Evolutionary conservation across 1,140 invertebrate genomes (phyloP), one percentile per base, ranked within the genome.

Genomic region (Chironomus striatipennis): DNA sequence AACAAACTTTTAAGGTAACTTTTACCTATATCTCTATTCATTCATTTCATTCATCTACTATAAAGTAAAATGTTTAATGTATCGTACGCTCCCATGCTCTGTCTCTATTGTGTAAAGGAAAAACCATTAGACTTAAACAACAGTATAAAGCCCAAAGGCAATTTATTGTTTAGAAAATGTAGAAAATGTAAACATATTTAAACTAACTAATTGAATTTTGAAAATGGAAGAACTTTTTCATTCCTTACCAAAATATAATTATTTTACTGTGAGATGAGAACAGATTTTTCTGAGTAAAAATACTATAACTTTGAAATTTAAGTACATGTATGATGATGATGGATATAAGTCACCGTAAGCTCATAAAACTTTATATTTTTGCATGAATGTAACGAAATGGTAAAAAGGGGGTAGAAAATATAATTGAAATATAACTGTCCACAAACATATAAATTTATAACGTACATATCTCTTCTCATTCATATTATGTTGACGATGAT

Each of bases 171-270:
- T 70, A 20, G 65, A 57, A 57, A 57, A 57, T 57, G 47, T 57
- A 12, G 65, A 70, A 70, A 70, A 70, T 70, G 65, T 70, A 70
- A 70, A 70, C 20, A 70, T 70, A 21, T 70, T 70, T 70, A 70
- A 70, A 70, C 65, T 18, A 70, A 70, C 20, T 70, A 70, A 70
- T 70, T 70, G 65, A 70, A 70, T 70, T 70, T 70, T 9, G 9
- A 70, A 70, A 34, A 34, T 34, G 24, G 24, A 34, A 34, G 2
- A 34, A 21, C 20, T 70, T 21, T 70, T 70, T 18, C 17, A 18
- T 21, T 70, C 17, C 18, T 70, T 70, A 4, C 65, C 47, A 57
- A 57, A 57, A 57, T 47, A 47, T n/a, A 57, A 57, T 57, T 12
- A 57, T 57, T 57, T 57, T 15, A 57, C 47, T 57, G n/a, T 57